phyloP scores from a whole-genome alignment of 2,797 vertebrate genomes.

The Brachyrhaphis roseni region DNA sequence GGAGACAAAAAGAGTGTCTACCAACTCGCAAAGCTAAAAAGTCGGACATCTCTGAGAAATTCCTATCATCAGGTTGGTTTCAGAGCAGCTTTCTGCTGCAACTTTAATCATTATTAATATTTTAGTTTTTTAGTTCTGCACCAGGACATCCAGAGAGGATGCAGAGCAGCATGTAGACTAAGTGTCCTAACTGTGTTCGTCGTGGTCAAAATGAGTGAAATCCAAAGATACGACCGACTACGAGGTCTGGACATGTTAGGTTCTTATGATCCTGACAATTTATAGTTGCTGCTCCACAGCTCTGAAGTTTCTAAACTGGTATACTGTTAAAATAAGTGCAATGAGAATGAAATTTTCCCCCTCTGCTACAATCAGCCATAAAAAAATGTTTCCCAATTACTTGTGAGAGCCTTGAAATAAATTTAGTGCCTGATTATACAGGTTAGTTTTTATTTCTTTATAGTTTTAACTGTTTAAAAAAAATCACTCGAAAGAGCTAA shows the following conservation, averaged over 20 bases:
- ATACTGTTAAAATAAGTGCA: neutral
- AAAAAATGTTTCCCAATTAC: neutral
- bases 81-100: constrained; percentile 3
- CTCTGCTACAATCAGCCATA: neutral
- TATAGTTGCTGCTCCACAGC: neutral
- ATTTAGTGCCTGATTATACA: too few species aligned
- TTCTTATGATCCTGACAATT: neutral
- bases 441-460: neutral
- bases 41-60: neutral
- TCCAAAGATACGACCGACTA: neutral
- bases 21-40: neutral
- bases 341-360: neutral
- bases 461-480: neutral
- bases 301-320: neutral
- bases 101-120: constrained; percentile 13
- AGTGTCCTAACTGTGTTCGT: neutral
- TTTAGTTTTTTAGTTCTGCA: constrained; percentile 16
- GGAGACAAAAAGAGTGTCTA: neutral
- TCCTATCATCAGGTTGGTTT: constrained; percentile 4
- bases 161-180: neutral
- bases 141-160: neutral
- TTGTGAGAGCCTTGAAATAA: neutral
- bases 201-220: neutral
- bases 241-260: neutral
- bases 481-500: neutral